A percentile compares a stretch with the other conserved stretches of the same genome.
These are phyloP conservation scores for Yponomeuta malinellus DNA, from an alignment of 2,888 invertebrate genomes.

Conservation along the genomic window DNA sequence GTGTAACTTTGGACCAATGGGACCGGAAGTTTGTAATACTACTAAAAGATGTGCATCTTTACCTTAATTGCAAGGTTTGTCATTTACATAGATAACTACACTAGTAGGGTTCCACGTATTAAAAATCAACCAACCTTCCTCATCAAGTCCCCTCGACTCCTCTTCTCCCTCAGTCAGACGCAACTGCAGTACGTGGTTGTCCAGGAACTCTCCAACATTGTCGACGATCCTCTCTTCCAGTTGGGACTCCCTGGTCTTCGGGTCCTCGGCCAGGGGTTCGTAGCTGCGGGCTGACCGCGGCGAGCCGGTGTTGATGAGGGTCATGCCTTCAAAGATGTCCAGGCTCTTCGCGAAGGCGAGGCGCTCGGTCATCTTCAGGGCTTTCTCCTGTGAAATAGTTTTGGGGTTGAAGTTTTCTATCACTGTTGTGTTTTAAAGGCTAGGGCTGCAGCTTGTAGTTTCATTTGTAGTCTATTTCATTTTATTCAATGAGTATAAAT, in stretches of 20 bases:
- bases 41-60: background rate
- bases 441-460: background rate
- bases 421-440: background rate
- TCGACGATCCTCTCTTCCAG: slow-evolving; percentile 62
- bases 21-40: no score
- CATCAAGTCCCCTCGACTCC: slow-evolving; percentile 59
- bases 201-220: slow-evolving; percentile 63
- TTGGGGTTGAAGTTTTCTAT: background rate
- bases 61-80: background rate
- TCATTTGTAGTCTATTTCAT: background rate
- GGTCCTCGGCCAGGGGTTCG: slow-evolving; percentile 60
- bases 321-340: slow-evolving; percentile 69
- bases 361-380: slow-evolving; percentile 75
- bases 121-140: slow-evolving; percentile 49
- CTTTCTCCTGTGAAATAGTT: slow-evolving; percentile 69
- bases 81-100: no score
- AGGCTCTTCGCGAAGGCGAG: slow-evolving; percentile 73
- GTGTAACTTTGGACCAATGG: no score
- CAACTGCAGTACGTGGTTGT: slow-evolving; percentile 65
- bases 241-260: slow-evolving; percentile 59
- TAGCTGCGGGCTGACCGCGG: slow-evolving; percentile 65
- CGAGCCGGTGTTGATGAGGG: slow-evolving; percentile 66
- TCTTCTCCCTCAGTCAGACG: slow-evolving; percentile 52
- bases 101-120: no score
- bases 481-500: background rate